A percentile compares a stretch with the other conserved stretches of the same genome.
These are phyloP conservation scores for Tapirus terrestris DNA, from an alignment of 2,113 vertebrate species.

Conservation along the genomic window DNA sequence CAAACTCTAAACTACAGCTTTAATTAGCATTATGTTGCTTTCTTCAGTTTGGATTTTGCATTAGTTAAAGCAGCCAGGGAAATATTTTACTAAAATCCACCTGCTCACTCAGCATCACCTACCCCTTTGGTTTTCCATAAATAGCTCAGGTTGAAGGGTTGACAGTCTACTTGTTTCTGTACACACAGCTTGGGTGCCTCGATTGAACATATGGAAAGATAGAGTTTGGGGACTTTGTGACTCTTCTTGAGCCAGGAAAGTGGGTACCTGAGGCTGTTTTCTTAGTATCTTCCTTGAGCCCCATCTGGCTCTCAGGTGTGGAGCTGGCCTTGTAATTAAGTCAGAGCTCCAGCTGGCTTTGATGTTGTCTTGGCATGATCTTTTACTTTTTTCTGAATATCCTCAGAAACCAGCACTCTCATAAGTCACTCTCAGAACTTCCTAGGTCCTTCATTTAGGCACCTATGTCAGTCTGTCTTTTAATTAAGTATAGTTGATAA, in stretches of 20 bases:
- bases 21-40: slow-evolving; percentile 72
- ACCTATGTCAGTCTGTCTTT: not conserved
- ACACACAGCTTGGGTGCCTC: slow-evolving; percentile 61
- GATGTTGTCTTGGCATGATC: not conserved
- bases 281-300: not conserved
- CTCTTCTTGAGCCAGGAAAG: slow-evolving; percentile 49
- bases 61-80: slow-evolving; percentile 67
- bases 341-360: slow-evolving; percentile 24
- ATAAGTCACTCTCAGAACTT: not conserved
- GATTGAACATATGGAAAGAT: slow-evolving; percentile 55
- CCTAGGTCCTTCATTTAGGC: slow-evolving; percentile 3
- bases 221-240: slow-evolving; percentile 23
- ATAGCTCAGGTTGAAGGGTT: slow-evolving; percentile 58
- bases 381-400: slow-evolving; percentile 8
- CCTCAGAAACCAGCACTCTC: not conserved
- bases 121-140: slow-evolving; percentile 66
- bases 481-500: slow-evolving; percentile 48
- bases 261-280: slow-evolving; percentile 18
- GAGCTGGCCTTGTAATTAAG: slow-evolving; percentile 37
- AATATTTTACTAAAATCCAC: slow-evolving; percentile 74
- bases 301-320: slow-evolving; percentile 56
- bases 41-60: slow-evolving; percentile 69
- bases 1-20: slow-evolving; percentile 70
- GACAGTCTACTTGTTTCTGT: slow-evolving; percentile 22
- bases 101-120: slow-evolving; percentile 73